These are phyloP conservation scores for Papilio demoleus DNA, from an alignment of 2,888 invertebrate genomes.

Conservation along the genomic window DNA sequence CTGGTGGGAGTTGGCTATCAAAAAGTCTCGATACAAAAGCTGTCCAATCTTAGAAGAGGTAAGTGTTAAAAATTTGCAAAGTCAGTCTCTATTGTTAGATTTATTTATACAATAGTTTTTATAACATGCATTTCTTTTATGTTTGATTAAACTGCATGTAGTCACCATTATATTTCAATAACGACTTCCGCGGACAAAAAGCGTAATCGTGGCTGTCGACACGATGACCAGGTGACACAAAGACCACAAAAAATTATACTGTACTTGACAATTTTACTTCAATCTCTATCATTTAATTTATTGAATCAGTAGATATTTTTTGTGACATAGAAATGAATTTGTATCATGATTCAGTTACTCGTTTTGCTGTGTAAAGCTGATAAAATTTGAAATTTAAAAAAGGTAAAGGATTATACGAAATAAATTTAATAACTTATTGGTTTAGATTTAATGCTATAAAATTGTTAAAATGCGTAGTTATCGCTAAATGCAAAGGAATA, in stretches of 20 bases:
- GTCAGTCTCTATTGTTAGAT: not conserved
- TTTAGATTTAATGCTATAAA: not conserved
- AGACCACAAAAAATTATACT: conserved; percentile 29
- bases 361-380: no score
- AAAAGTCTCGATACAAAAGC: conserved; percentile 90
- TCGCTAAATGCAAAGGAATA: not conserved
- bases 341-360: not conserved
- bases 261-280: conserved; percentile 8
- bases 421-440: not conserved
- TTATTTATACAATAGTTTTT: conserved; percentile 7
- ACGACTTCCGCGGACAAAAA: conserved; percentile 48
- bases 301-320: not conserved
- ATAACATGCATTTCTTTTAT: conserved; percentile 16
- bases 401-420: not conserved
- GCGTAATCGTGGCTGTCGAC: conserved; percentile 47
- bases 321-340: not conserved
- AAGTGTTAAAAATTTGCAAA: conserved; percentile 49
- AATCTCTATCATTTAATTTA: not conserved
- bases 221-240: conserved; percentile 36
- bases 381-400: not conserved
- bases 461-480: not conserved
- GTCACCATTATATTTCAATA: conserved; percentile 42
- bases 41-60: conserved; percentile 91
- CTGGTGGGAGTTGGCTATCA: conserved; percentile 95
- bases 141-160: conserved; percentile 36